Evolutionary conservation across 92 coral and sea anemone genomes (phyloP), one percentile per base, ranked within the genome.

Genomic region (Porites rus): DNA sequence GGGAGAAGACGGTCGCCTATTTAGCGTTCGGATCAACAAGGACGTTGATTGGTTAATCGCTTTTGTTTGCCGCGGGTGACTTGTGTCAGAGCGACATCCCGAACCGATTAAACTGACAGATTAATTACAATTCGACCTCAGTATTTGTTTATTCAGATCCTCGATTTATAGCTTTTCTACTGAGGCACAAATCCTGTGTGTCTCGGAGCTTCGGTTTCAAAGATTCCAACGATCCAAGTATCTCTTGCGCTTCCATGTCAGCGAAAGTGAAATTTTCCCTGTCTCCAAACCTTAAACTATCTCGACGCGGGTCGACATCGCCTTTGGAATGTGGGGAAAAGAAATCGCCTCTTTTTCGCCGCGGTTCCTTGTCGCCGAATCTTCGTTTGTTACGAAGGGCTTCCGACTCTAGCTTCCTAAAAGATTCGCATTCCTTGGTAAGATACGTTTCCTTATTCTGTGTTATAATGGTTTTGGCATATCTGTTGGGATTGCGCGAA

Each of bases 361-460:
- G 88, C 62, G 95, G 95, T 9, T 92, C 95, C 38, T 84, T 82
- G 80, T 92, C 95, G 28, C 95, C 95, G 65, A 92, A 92, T 67
- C 87, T 92, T 82, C 80, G 88, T 19, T 51, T 75, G 53, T 20
- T 84, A 60, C 74, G 95, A 82, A 82, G 91, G 76, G 58, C 84
- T 31, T 88, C 92, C 19, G 88, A 88, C 71, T 75, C 81, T 1
- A 67, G 18, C 46, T 65, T 77, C 20, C 2, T 87, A 17, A 76
- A 74, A 56, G 91, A 73, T 11, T 73, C 80, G 22, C 72, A 64
- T 2, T 7, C 87, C 2, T 13, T 83, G 87, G 87, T 83, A 71
- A 83, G 87, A 38, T 38, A 70, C 13, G 1, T 58, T 13, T 8
- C 12, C 59, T 14, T 56, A 8, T 28, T 7, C 8, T 19, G 6